Evolutionary conservation across 30 jellyfish, hydroid and myxozoan genomes (phyloP), one percentile per base, ranked within the genome.

Genomic region (Pelagia noctiluca): DNA sequence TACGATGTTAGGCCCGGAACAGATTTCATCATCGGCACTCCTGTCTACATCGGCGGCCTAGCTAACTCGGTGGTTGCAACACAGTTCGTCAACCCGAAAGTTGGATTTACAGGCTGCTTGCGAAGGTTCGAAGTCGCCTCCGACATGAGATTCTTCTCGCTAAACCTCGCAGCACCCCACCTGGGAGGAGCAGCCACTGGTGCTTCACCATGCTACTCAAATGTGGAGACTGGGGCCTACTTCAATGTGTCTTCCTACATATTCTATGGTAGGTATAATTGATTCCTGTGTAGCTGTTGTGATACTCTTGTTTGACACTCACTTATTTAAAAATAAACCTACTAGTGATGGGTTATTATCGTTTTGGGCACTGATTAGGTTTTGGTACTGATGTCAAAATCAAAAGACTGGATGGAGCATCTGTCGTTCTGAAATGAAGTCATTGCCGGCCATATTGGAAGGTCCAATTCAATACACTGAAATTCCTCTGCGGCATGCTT

Each of bases 81-180:
- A n/a, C 69, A 52, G 32, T 78, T 88, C 84, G 75, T 19, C 18
- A 83, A 69, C 36, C 84, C 96, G 2, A 69, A 81, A 11, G 12
- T 64, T n/a, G 97, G 96, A 26, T 94, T 71, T 82, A 78, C 64
- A 66, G 99, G 99, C 19, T 94, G 99, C 57, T 63, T 94, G 0
- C 85, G 97, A n/a, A 82, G 90, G 57, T 94, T 88, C 76, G 99
- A 94, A 60, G 88, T 94, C 21, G 94, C 99, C 16, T 94, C 99
- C 19, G 93, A 96, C 21, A 81, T 94, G 73, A 86, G 76, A 16
- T 89, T 95, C 38, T 88, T 82, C 61, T 35, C 96, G 36, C 66
- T 94, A 0, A 91, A 94, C 50, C 76, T 88, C 35, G 89, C 96
- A 3, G 72, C 83, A 5, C 99, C 99, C 10, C 85, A 77, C 18